Evolutionary conservation across 1,140 invertebrate genomes (phyloP), one percentile per base, ranked within the genome.

Genomic region (Diorhabda sublineata): DNA sequence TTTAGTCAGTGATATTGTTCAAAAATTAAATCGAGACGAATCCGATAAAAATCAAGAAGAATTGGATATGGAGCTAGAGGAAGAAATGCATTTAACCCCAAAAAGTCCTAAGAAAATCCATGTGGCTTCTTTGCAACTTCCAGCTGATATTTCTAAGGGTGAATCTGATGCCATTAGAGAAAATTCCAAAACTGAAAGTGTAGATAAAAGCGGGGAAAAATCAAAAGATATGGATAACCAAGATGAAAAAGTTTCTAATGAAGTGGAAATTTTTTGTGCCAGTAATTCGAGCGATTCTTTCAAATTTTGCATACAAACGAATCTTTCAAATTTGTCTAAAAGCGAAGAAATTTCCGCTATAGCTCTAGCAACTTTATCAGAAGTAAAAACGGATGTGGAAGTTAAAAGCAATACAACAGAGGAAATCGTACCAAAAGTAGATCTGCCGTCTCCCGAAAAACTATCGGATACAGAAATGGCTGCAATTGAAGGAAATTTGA

Each of bases 401-500:
- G 26, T 26, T 26, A 26, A 26, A 26, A 6, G 6, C 6, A n/a
- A 6, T 52, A 70, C 61, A 60, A 68, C 45, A n/a, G 47, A 60
- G 43, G 11, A 47, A 3, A 66, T 11, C 41, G 44, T 45, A 57
- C 52, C 58, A 9, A 45, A 65, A 7, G 56, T 61, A 8, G n/a
- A 65, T 5, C 42, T 56, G n/a, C 9, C 42, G 41, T 45, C 59
- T 60, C 5, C 56, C 7, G 62, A 42, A 4, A 47, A 59, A 26
- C 11, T 67, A 5, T 26, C 58, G 5, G 73, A 77, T 63, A 56
- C 75, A 5, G 77, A 79, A 62, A 57, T 75, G 56, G 74, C 77
- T 41, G 66, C 74, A 5, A 78, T 78, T 26, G 74, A 78, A 52
- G 74, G 73, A 41, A 78, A 79, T 67, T 72, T 79, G 45, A 81